Evolutionary conservation across 2,888 invertebrate genomes (phyloP).

Genomic region (Kryphioiulus occultus): DNA sequence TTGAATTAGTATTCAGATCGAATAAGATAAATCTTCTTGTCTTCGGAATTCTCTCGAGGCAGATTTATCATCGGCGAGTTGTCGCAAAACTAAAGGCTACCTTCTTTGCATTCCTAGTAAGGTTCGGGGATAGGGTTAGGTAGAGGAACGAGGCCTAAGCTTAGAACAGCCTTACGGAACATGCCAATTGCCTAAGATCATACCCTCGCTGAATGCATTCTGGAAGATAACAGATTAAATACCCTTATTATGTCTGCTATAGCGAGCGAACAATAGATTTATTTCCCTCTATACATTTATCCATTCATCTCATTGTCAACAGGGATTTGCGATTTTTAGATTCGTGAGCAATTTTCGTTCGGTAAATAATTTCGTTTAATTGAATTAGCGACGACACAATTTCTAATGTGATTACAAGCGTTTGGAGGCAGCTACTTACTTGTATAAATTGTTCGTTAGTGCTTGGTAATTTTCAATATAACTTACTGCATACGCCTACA

Average conservation of each 20-base stretch:
- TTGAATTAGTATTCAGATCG: conserved; percentile 46
- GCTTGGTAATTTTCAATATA: not conserved
- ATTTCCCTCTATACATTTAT: not conserved
- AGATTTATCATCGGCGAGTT: conserved; percentile 44
- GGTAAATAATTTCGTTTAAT: conserved; percentile 9
- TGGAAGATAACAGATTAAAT: conserved; percentile 32
- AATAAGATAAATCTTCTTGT: conserved; percentile 47
- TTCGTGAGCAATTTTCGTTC: conserved; percentile 1
- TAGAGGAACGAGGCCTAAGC: not conserved
- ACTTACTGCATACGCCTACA: not conserved
- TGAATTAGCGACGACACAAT: conserved; percentile 6
- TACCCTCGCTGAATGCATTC: not conserved
- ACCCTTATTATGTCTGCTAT: not conserved
- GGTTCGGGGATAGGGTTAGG: no score
- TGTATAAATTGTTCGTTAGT: not conserved
- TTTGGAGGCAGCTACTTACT: not conserved
- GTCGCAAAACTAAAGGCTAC: conserved; percentile 28
- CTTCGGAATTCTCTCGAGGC: conserved; percentile 26
- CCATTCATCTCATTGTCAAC: conserved; percentile 29
- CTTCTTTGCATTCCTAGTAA: conserved; percentile 3
- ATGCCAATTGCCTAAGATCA: conserved; percentile 7
- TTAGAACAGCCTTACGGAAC: not conserved
- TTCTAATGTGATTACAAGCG: not conserved
- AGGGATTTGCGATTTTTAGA: not conserved
- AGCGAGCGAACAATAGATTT: not conserved